Evolutionary conservation across 2,113 vertebrate species (phyloP).

Genomic region (Balaenoptera acutorostrata): DNA sequence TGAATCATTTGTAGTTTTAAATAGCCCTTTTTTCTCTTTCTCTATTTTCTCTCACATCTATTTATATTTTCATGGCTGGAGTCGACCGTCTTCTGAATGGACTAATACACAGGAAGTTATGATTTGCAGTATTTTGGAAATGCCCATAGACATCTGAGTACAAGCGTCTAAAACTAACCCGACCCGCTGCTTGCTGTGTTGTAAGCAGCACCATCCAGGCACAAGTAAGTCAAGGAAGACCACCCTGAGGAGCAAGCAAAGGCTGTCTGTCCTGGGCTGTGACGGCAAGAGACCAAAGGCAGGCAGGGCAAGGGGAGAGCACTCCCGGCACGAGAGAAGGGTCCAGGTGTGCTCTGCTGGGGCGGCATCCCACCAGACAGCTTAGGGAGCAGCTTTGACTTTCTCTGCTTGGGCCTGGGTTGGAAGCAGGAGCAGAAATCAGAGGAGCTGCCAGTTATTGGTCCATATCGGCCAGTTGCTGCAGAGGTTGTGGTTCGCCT

Average conservation of each 20-base stretch:
- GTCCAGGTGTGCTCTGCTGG: not conserved
- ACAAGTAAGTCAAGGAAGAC: not conserved
- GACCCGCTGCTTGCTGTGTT: not conserved
- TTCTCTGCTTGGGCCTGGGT: not conserved
- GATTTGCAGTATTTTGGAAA: not conserved
- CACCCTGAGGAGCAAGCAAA: not conserved
- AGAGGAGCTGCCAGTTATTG: not conserved
- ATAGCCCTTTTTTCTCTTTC: not conserved
- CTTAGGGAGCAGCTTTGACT: not conserved
- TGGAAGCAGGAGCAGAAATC: not conserved
- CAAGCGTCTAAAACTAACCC: not conserved
- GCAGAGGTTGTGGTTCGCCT: not conserved
- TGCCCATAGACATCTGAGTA: not conserved
- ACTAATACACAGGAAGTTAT: not conserved
- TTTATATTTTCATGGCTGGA: not conserved
- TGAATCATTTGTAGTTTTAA: not conserved
- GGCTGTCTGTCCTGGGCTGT: not conserved
- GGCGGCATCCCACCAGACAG: fast-evolving
- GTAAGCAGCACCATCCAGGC: not conserved
- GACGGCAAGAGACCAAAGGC: not conserved
- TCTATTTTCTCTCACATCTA: not conserved
- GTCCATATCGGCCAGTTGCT: not conserved
- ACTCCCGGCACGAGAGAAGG: fast-evolving
- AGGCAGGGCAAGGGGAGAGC: fast-evolving
- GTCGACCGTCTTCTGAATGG: not conserved